Percentiles rank a stretch among this genome's conserved stretches.
Conservation (phyloP, 1,140 invertebrate species). For the Penaeus indicus region DNA sequence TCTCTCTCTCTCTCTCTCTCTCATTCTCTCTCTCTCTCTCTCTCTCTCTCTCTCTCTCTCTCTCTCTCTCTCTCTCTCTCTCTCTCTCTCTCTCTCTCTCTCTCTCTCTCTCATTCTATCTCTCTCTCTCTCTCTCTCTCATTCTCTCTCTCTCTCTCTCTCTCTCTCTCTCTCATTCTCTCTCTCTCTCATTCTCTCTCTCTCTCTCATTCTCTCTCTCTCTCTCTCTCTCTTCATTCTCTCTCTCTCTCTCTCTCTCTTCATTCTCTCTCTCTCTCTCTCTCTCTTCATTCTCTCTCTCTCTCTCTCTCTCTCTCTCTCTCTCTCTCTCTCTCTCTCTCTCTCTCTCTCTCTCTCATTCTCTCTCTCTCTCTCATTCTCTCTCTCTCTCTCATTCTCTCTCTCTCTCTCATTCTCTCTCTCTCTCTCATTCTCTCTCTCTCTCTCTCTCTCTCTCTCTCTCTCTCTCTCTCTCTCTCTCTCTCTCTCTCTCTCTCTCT, state of each 20-base stretch:
- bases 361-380: neutral
- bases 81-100: neutral
- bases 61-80: neutral
- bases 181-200: neutral
- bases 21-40: constrained; percentile 9
- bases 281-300: neutral
- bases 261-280: neutral
- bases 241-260: neutral
- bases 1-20: no score
- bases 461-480: no score
- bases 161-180: neutral
- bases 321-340: neutral
- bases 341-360: neutral
- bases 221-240: neutral
- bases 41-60: neutral
- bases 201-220: neutral
- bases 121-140: no score
- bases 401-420: no score
- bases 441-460: no score
- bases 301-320: neutral
- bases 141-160: neutral
- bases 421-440: no score
- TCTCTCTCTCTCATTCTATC: no score
- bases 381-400: no score
- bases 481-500: no score